Base-by-base conservation (phyloP, 2,888 invertebrate genomes). In the Lasioglossum malachurum region DNA sequence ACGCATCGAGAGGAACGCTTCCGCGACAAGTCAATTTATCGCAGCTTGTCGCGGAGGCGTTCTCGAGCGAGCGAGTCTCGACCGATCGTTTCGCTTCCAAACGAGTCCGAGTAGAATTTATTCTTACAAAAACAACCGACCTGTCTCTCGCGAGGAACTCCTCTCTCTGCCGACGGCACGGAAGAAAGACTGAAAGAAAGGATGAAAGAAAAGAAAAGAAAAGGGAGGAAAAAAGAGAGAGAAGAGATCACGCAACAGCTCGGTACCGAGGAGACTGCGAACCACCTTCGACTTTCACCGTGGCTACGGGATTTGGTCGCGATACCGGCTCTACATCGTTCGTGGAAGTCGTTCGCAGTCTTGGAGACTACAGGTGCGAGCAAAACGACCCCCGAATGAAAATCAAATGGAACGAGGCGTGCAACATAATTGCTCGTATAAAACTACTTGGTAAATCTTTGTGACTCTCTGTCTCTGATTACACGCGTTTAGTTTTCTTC, bases 101-200 rank as follows among this genome's bases (percentile, higher is more conserved):
- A 57, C 76, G 16, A 27, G 38, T 64, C 27, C 44, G 75, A n/a
- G 53, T 44, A 44, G 49, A 84, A 84, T 84, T 77, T 77, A 77
- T 73, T 77, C 77, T 84, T 69, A 67, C 41, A 77, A 84, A 84
- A 84, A 73, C 84, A 84, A 74, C 57, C 64, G 27, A 44, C 27
- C 31, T 5, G 27, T 27, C 83, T 31, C 67, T 35, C 67, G 31
- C 31, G 35, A 8, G 19, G 67, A 19, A 67, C 35, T 19, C 67
- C 10, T 60, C 60, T 60, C 16, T 31, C 7, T 8, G 10, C 19
- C 67, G 5, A 31, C n/a, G 19, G 23, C n/a, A n/a, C 7, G 10
- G 35, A 46, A 74, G 16, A 27, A 67, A 31, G 16, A 67, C 27
- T 0, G 60, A 1, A 60, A 60, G 60, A 60, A 60, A 27, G 12